Evolutionary conservation across 2,113 vertebrate genomes (phyloP).

Genomic region (Diglossa brunneiventris): DNA sequence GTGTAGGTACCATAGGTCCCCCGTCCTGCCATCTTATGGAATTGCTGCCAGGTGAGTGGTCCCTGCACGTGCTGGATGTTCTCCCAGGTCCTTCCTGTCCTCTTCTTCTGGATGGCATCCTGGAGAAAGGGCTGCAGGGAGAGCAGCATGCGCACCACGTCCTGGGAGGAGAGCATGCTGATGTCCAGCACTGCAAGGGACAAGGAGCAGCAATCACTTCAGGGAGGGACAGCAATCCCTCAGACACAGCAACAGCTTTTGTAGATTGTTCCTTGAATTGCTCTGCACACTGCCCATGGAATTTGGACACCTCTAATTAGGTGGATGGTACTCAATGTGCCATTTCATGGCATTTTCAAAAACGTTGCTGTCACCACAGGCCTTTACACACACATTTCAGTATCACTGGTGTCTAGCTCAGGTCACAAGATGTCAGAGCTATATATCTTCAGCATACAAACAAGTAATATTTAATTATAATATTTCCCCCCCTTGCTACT

Average conservation of each 20-base stretch:
- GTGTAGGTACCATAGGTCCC: conserved; percentile 86
- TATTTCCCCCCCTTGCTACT: neutral
- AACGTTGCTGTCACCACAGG: neutral
- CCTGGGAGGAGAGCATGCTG: conserved; percentile 94
- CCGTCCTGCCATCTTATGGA: conserved; percentile 97
- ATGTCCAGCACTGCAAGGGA: conserved; percentile 84
- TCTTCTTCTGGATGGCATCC: conserved; percentile 97
- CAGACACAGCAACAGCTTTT: neutral
- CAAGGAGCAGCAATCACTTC: neutral
- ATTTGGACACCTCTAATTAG: neutral
- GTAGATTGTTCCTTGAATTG: neutral
- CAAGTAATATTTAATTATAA: neutral
- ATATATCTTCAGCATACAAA: neutral
- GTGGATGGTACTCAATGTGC: neutral
- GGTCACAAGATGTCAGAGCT: neutral
- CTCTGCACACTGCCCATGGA: neutral
- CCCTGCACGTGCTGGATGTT: conserved; percentile 98
- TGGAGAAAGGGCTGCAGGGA: conserved; percentile 96
- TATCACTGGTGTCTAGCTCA: neutral
- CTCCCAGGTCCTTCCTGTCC: conserved; percentile 95
- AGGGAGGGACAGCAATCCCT: neutral
- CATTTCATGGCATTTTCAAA: neutral
- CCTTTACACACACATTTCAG: neutral
- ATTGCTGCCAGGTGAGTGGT: conserved; percentile 98
- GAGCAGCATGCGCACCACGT: conserved; percentile 94